A percentile compares a stretch with the other conserved stretches of the same genome.
Evolutionary conservation across 2,797 vertebrate species (phyloP).

Genomic region (Labeo calbasu): DNA sequence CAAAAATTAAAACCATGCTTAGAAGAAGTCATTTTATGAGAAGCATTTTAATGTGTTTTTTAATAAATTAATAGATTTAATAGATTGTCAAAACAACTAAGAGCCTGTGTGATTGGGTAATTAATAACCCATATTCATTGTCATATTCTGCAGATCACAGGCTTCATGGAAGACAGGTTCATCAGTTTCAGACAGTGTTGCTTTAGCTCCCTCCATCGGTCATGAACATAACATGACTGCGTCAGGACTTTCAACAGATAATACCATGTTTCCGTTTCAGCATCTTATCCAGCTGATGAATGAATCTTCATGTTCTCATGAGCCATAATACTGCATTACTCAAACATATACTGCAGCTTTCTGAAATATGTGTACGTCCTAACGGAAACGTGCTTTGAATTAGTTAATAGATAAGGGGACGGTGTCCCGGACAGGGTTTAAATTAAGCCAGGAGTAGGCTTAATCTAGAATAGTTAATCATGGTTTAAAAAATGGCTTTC

Average conservation of each 20-base stretch:
- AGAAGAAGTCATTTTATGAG: not conserved
- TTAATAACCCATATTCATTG: not conserved
- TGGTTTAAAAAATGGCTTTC: too few species aligned
- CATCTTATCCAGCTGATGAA: slow-evolving; percentile 17
- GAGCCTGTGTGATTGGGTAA: not conserved
- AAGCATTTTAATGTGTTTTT: not conserved
- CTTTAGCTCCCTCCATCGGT: slow-evolving; percentile 72
- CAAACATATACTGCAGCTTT: not conserved
- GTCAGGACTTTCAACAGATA: slow-evolving; percentile 22
- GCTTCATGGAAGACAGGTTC: not conserved
- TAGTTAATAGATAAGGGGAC: slow-evolving; percentile 11
- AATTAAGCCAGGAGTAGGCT: too few species aligned
- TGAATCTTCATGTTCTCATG: slow-evolving; percentile 9
- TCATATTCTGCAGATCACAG: not conserved
- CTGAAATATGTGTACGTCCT: not conserved
- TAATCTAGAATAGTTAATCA: too few species aligned
- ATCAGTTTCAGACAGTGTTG: slow-evolving; percentile 50
- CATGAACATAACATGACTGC: slow-evolving; percentile 31
- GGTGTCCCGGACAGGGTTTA: too few species aligned
- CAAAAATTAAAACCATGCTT: not conserved
- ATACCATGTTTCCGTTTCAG: not conserved
- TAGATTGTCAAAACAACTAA: not conserved
- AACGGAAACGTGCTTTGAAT: slow-evolving; percentile 38
- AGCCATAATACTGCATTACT: slow-evolving; percentile 6
- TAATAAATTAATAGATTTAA: not conserved